These are phyloP conservation scores for Galemys pyrenaicus DNA, from an alignment of 2,113 vertebrate genomes.

Conservation along the genomic window DNA sequence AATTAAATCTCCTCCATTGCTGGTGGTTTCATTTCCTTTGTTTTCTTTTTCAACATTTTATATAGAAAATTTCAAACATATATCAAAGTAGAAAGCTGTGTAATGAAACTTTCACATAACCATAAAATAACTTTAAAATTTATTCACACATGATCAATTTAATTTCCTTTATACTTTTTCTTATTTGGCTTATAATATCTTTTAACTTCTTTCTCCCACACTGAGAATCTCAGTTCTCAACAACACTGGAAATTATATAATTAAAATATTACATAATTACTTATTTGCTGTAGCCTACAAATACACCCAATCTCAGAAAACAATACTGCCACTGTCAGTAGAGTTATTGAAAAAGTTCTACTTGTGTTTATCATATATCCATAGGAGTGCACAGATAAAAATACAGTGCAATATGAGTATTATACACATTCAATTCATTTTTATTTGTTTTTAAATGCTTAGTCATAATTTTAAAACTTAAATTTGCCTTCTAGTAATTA, in stretches of 20 bases:
- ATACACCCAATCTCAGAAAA: not conserved
- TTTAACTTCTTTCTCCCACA: not conserved
- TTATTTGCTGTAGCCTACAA: not conserved
- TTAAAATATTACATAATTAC: not conserved
- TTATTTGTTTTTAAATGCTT: not conserved
- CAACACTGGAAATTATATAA: not conserved
- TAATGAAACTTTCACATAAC: not conserved
- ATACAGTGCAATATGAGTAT: not conserved
- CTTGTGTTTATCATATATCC: not conserved
- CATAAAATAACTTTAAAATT: not conserved
- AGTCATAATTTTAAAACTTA: not conserved
- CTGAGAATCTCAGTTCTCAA: not conserved
- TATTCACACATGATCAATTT: no score
- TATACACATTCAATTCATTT: not conserved
- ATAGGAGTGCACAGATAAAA: not conserved
- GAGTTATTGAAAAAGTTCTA: not conserved
- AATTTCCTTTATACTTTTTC: not conserved
- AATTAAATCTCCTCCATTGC: not conserved
- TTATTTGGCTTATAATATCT: not conserved
- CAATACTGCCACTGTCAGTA: not conserved
- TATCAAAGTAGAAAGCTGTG: not conserved
- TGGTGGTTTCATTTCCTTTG: not conserved
- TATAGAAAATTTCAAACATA: not conserved
- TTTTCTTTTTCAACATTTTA: not conserved
- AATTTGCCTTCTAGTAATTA: constrained; percentile 5